Evolutionary conservation across 2,797 vertebrate species (phyloP).

Genomic region (Diplodus sargus): DNA sequence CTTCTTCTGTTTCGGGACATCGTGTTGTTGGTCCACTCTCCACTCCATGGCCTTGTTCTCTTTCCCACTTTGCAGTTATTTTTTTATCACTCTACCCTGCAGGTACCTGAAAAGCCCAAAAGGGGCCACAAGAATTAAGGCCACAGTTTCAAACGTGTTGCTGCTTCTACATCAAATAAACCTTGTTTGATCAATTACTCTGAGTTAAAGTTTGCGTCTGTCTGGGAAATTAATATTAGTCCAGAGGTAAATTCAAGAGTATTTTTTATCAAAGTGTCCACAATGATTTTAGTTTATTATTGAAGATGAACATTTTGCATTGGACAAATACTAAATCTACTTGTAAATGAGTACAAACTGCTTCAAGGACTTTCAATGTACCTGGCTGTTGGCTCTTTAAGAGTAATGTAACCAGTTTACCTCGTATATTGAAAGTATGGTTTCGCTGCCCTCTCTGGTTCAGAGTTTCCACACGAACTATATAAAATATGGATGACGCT

Average conservation of each 20-base stretch:
- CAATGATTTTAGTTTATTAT: not conserved
- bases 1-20: constrained; percentile 42
- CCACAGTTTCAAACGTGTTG: constrained; percentile 33
- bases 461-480: not conserved
- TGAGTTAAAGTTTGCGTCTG: constrained; percentile 10
- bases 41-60: constrained; percentile 44
- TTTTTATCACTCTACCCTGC: constrained; percentile 20
- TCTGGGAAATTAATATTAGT: constrained; percentile 2
- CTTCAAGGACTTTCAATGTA: not conserved
- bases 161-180: constrained; percentile 11
- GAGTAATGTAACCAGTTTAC: not conserved
- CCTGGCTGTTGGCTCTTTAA: not conserved
- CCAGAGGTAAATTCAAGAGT: not conserved
- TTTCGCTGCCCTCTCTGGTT: not conserved
- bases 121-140: constrained; percentile 50
- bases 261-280: not conserved
- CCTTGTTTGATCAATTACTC: not conserved
- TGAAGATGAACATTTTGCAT: constrained; percentile 1
- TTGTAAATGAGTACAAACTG: not conserved
- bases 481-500: too few species aligned
- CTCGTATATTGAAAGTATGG: not conserved
- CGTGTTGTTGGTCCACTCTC: constrained; percentile 36
- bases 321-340: not conserved
- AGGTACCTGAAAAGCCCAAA: constrained; percentile 39
- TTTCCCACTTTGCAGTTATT: constrained; percentile 33